Percentiles rank a stretch among this genome's conserved stretches.
These are phyloP conservation scores for Grus americana DNA, from an alignment of 2,113 vertebrate genomes.

Conservation along the genomic window DNA sequence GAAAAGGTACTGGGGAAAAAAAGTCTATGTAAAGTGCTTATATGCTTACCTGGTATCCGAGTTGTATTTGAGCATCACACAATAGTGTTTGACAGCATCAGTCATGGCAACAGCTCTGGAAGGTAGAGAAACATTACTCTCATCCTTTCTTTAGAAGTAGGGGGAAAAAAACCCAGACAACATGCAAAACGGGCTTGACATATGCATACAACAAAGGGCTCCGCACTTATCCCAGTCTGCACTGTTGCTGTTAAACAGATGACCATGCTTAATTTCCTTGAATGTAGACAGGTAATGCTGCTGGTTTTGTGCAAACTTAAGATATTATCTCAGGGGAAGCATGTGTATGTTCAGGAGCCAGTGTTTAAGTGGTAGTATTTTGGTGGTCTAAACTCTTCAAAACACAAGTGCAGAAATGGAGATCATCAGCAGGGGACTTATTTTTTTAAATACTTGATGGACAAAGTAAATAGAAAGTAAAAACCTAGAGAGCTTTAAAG, in stretches of 20 bases:
- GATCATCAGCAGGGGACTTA: neutral
- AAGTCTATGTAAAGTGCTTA: neutral
- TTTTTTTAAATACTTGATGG: neutral
- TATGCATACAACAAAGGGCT: neutral
- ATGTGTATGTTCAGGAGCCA: neutral
- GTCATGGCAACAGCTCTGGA: neutral
- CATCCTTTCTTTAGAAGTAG: neutral
- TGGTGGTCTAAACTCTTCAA: neutral
- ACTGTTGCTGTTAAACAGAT: neutral
- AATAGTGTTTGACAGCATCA: neutral
- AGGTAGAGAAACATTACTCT: neutral
- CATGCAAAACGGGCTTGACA: neutral
- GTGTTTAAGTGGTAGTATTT: neutral
- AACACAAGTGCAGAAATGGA: neutral
- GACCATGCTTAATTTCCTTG: neutral
- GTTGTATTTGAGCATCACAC: neutral
- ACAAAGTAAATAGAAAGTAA: neutral
- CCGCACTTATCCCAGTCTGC: neutral
- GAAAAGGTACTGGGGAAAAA: neutral
- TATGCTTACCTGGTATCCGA: neutral
- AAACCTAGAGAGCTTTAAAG: neutral
- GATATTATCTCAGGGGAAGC: neutral
- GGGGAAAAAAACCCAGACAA: neutral
- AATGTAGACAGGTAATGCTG: neutral
- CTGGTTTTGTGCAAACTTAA: neutral